Percentiles rank a stretch among this genome's conserved stretches.
Evolutionary conservation across 2,113 vertebrate species (phyloP).

Genomic region (Lutjanus erythropterus): DNA sequence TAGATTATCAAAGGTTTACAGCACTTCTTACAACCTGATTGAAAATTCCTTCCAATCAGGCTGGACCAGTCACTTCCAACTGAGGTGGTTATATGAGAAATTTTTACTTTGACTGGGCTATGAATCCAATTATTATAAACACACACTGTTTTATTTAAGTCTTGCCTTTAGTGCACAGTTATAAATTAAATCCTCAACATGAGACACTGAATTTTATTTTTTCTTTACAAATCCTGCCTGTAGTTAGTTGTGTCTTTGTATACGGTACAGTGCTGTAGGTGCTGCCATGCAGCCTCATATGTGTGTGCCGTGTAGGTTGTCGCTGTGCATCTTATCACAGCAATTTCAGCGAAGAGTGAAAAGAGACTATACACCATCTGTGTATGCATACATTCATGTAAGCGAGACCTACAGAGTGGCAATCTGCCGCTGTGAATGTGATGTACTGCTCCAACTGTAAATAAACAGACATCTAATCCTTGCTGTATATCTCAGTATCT

Average conservation of each 20-base stretch:
- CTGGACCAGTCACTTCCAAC: too few relatives aligned
- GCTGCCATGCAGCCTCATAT: slow-evolving; percentile 52
- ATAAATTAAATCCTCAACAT: slow-evolving; percentile 1
- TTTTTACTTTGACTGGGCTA: too few relatives aligned
- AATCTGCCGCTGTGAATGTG: slow-evolving; percentile 23
- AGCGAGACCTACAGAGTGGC: neutral
- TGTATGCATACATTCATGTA: slow-evolving; percentile 36
- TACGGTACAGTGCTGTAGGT: slow-evolving; percentile 42
- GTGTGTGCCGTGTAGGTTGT: slow-evolving; percentile 44
- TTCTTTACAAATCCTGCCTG: slow-evolving; percentile 1
- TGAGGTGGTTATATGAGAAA: too few relatives aligned
- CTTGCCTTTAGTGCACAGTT: neutral
- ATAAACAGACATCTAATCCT: neutral
- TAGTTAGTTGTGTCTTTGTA: slow-evolving; percentile 1
- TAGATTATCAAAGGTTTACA: too few relatives aligned
- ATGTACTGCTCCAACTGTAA: neutral
- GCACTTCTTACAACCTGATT: too few relatives aligned
- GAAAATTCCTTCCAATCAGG: too few relatives aligned
- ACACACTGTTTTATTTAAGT: neutral
- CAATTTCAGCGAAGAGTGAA: slow-evolving; percentile 46
- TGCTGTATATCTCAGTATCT: neutral
- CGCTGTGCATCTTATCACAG: slow-evolving; percentile 61
- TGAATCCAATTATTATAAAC: too few relatives aligned
- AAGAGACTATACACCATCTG: slow-evolving; percentile 59
- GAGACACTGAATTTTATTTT: neutral